These are phyloP conservation scores for Enteromius afrohamiltoni DNA, from an alignment of 2,797 vertebrate species.

Conservation along the genomic window DNA sequence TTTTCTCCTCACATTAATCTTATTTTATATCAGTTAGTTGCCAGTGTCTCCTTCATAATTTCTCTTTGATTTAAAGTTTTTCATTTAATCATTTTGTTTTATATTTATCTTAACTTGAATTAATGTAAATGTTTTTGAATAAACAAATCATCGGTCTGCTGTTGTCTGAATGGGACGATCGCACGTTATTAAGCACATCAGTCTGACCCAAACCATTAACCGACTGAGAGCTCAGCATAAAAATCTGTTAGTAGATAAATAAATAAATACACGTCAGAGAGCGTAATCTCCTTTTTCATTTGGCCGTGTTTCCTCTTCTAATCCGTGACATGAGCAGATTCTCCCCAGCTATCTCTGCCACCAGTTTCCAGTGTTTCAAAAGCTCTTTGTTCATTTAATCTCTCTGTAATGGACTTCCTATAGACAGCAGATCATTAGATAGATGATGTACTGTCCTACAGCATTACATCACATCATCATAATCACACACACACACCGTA, in stretches of 20 bases:
- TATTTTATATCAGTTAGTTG: not conserved
- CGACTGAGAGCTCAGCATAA: constrained; percentile 44
- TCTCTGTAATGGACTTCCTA: not conserved
- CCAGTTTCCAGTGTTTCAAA: not conserved
- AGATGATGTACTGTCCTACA: constrained; percentile 5
- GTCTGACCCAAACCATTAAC: not conserved
- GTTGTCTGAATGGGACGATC: not conserved
- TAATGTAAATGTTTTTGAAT: not conserved
- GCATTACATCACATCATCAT: constrained; percentile 7
- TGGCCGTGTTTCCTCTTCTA: constrained; percentile 59
- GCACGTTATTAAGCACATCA: not conserved
- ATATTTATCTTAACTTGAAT: not conserved
- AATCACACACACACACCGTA: constrained; percentile 56
- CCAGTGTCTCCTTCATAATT: not conserved
- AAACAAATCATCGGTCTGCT: not conserved
- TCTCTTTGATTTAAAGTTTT: not conserved
- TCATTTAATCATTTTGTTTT: not conserved
- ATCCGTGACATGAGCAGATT: constrained; percentile 57
- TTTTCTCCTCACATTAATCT: not conserved
- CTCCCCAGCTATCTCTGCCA: not conserved
- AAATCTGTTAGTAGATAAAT: constrained; percentile 51
- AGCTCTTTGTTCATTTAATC: not conserved
- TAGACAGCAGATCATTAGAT: constrained; percentile 12
- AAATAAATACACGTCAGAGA: constrained; percentile 56
- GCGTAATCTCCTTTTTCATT: constrained; percentile 70